Evolutionary conservation across 2,113 vertebrate genomes (phyloP).

Genomic region (Noctilio leporinus): DNA sequence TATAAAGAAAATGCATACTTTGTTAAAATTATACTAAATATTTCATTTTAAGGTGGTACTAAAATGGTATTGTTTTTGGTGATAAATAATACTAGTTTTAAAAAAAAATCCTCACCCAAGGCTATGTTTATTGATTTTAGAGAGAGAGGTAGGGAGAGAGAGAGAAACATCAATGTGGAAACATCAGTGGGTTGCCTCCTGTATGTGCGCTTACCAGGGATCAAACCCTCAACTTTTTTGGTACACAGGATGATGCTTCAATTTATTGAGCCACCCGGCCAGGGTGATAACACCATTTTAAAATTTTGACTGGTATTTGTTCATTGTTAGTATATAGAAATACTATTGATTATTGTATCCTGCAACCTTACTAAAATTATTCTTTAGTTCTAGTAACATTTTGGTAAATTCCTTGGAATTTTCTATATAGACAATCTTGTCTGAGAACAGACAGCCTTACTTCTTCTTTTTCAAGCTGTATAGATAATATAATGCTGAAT

Average conservation of each 20-base stretch:
- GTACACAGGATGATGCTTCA: too few species aligned
- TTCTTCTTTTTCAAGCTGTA: neutral
- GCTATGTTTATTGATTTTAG: too few species aligned
- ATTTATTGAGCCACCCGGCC: too few species aligned
- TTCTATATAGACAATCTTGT: neutral
- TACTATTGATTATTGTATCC: neutral
- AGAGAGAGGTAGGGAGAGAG: too few species aligned
- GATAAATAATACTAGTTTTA: neutral
- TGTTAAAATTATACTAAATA: neutral
- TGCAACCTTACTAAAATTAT: constrained; percentile 17
- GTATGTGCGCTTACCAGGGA: too few species aligned
- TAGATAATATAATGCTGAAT: neutral
- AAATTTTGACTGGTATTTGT: neutral
- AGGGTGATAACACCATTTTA: neutral
- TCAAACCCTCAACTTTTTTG: too few species aligned
- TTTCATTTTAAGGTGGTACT: neutral
- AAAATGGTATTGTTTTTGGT: neutral
- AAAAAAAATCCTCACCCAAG: too few species aligned
- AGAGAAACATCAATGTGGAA: too few species aligned
- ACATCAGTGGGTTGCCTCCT: too few species aligned
- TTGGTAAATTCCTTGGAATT: neutral
- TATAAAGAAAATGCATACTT: neutral
- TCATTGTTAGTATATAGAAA: neutral
- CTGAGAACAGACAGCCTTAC: neutral
- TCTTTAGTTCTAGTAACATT: constrained; percentile 16